Percentiles rank a stretch among this genome's conserved stretches.
These are phyloP conservation scores for Drosophila serrata DNA, from an alignment of 1,140 invertebrate species.

Conservation along the genomic window DNA sequence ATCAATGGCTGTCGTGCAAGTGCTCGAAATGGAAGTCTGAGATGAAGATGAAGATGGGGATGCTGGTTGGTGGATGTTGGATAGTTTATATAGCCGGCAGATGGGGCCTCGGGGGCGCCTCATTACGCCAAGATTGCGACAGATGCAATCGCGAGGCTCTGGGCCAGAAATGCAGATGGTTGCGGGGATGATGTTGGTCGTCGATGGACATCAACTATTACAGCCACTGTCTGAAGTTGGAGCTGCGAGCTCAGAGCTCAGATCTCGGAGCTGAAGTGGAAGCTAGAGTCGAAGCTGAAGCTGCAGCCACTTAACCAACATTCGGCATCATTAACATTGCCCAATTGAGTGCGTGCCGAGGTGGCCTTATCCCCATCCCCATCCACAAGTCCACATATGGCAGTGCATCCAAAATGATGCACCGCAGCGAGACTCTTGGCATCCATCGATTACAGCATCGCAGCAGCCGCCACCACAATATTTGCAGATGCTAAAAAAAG, in stretches of 20 bases:
- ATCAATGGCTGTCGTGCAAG: conserved; percentile 41
- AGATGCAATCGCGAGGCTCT: conserved; percentile 58
- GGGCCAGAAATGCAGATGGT: conserved; percentile 42
- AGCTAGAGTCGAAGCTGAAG: conserved; percentile 15
- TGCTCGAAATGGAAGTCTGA: conserved; percentile 40
- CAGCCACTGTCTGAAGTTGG: conserved; percentile 9
- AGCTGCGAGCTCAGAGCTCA: conserved; percentile 8
- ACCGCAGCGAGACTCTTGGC: conserved; percentile 7
- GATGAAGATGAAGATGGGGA: conserved; percentile 6
- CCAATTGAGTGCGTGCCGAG: conserved; percentile 62
- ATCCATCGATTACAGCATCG: conserved; percentile 28
- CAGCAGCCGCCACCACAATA: conserved; percentile 3
- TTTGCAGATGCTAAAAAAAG: conserved; percentile 2
- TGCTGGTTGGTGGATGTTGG: neutral
- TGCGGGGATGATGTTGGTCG: conserved; percentile 8
- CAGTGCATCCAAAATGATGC: conserved; percentile 23
- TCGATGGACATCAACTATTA: conserved; percentile 40
- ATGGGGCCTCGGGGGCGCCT: conserved; percentile 41
- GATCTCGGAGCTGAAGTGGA: conserved; percentile 9
- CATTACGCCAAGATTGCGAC: conserved; percentile 69
- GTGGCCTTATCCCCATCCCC: conserved; percentile 26
- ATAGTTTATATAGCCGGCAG: neutral
- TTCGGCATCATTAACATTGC: conserved; percentile 60
- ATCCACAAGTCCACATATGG: conserved; percentile 17
- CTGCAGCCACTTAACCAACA: conserved; percentile 62